Percentiles rank a stretch among this genome's conserved stretches.
phyloP scores from a whole-genome alignment of 1,140 invertebrate species.

The Riptortus pedestris region DNA sequence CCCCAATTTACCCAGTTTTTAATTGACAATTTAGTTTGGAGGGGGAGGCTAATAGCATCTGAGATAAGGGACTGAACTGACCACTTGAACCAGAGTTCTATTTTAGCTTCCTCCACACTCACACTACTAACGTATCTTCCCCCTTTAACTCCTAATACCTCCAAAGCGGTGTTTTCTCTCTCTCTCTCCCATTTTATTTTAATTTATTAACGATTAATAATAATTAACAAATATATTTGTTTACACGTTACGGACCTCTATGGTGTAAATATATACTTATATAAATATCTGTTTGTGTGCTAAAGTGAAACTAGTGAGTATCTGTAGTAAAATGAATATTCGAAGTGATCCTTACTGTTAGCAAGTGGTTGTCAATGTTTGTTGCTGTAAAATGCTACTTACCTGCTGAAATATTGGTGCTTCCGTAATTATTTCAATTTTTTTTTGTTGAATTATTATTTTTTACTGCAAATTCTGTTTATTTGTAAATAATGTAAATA shows the following conservation, averaged over 20 bases:
- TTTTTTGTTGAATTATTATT: no score
- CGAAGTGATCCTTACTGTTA: no score
- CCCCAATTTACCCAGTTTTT: slow-evolving; percentile 13
- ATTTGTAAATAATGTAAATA: no score
- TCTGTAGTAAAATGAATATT: no score
- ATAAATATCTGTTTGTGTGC: background rate
- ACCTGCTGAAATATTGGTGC: no score
- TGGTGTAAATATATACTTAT: background rate
- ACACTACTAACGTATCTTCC: background rate
- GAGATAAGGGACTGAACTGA: slow-evolving; percentile 26
- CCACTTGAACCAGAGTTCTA: slow-evolving; percentile 26
- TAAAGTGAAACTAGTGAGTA: background rate
- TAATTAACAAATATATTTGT: no score
- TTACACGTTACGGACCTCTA: no score
- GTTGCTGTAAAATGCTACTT: no score
- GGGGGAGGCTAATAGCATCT: slow-evolving; percentile 19
- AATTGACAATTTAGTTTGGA: slow-evolving; percentile 22
- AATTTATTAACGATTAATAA: no score
- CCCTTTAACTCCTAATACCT: background rate
- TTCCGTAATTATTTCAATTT: no score
- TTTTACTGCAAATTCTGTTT: no score
- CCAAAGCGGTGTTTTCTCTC: background rate
- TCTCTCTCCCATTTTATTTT: background rate
- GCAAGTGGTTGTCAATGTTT: no score
- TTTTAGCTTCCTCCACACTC: slow-evolving; percentile 17